Percentiles rank a stretch among this genome's conserved stretches.
Conservation (phyloP, 2,113 vertebrate genomes). For the Tachysurus vachellii region DNA sequence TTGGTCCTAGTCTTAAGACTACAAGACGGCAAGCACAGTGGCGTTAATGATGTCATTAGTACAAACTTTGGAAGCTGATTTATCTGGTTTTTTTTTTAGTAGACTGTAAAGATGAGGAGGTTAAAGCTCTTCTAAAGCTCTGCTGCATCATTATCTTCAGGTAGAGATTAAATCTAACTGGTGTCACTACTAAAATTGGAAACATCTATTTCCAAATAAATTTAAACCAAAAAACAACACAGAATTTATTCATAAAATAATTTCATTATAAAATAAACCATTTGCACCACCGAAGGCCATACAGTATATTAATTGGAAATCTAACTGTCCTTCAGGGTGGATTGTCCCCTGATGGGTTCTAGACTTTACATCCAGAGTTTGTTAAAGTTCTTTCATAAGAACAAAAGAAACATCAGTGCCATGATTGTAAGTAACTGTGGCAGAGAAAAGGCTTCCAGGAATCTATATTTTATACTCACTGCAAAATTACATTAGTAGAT, state of each 20-base stretch:
- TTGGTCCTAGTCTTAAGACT: background rate
- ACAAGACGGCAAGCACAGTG: background rate
- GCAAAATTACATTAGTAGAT: constrained; percentile 23
- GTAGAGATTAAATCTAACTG: background rate
- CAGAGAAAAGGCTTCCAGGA: constrained; percentile 21
- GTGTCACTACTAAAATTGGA: background rate
- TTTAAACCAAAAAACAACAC: background rate
- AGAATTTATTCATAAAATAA: background rate
- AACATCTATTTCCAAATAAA: background rate
- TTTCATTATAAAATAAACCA: background rate
- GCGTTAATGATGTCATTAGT: background rate
- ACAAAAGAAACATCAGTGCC: background rate
- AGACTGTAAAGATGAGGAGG: background rate
- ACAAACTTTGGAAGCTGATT: background rate
- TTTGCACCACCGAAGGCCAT: background rate
- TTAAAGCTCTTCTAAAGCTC: background rate
- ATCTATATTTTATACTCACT: constrained; percentile 31
- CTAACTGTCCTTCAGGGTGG: background rate
- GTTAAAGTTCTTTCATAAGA: background rate
- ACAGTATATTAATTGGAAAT: background rate
- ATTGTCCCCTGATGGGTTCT: background rate
- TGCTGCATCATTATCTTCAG: background rate
- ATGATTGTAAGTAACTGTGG: constrained; percentile 11
- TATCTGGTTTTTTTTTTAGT: background rate
- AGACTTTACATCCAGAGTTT: background rate